phyloP scores from a whole-genome alignment of 2,113 vertebrate genomes.

The Upupa epops region DNA sequence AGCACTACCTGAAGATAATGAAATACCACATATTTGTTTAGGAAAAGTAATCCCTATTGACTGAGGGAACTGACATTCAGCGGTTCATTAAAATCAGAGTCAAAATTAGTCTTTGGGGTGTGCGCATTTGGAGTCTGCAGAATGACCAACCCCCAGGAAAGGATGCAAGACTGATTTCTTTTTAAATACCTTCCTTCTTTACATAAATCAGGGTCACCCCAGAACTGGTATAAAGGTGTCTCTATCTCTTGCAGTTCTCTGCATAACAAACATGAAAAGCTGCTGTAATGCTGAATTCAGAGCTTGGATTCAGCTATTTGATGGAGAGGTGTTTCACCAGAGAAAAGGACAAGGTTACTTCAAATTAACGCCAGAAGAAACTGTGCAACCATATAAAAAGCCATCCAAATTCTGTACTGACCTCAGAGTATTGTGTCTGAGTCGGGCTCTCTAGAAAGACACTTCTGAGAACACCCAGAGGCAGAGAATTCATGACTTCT shows the following conservation, averaged over 20 bases:
- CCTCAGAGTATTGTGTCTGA: neutral
- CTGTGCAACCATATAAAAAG: neutral
- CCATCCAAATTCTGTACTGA: neutral
- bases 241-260: neutral
- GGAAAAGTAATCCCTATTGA: constrained; percentile 42
- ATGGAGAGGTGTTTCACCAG: neutral
- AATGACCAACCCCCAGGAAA: neutral
- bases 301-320: neutral
- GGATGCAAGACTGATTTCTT: neutral
- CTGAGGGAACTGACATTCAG: constrained; percentile 15
- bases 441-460: neutral
- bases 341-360: neutral
- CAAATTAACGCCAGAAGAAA: neutral
- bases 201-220: neutral
- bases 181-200: neutral
- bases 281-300: neutral
- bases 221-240: neutral
- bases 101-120: neutral
- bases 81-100: constrained; percentile 8
- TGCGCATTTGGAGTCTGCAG: neutral
- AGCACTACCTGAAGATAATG: constrained; percentile 42
- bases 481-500: neutral
- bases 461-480: neutral
- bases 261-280: neutral
- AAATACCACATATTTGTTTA: constrained; percentile 34